phyloP scores from a whole-genome alignment of 2,888 invertebrate species.

The Dasysyrphus tricinctus region DNA sequence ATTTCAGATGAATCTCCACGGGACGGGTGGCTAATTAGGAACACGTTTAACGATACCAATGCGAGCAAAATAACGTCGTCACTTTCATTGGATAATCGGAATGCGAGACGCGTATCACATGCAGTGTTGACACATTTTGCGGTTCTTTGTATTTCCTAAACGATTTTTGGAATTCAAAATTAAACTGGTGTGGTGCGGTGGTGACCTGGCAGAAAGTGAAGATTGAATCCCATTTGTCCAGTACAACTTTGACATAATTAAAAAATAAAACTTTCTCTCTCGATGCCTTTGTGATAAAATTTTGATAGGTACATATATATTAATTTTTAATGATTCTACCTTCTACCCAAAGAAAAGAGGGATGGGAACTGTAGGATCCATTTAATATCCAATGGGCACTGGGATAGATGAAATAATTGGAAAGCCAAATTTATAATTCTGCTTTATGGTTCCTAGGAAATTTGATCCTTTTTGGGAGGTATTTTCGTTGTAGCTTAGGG shows the following conservation, averaged over 20 bases:
- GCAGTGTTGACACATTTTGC: constrained; percentile 15
- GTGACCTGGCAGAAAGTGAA: background rate
- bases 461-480: constrained; percentile 20
- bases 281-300: constrained; percentile 7
- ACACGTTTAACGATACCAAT: constrained; percentile 17
- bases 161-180: constrained; percentile 4
- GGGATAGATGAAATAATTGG: constrained; percentile 33
- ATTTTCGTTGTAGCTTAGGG: constrained; percentile 3
- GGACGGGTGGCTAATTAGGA: constrained; percentile 23
- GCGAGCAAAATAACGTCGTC: constrained; percentile 11
- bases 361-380: background rate
- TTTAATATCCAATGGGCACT: background rate
- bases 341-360: background rate
- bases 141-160: background rate
- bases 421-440: constrained; percentile 34
- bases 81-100: constrained; percentile 1
- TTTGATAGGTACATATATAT: constrained; percentile 26
- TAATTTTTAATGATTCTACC: constrained; percentile 12
- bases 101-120: constrained; percentile 15
- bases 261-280: background rate
- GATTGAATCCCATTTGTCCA: background rate
- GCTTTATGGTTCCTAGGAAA: constrained; percentile 28
- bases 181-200: background rate
- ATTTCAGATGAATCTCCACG: constrained; percentile 9
- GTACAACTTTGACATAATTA: background rate